Percentiles rank a stretch among this genome's conserved stretches.
These are phyloP conservation scores for Drosophila tristis DNA, from an alignment of 1,140 invertebrate species.

Conservation along the genomic window DNA sequence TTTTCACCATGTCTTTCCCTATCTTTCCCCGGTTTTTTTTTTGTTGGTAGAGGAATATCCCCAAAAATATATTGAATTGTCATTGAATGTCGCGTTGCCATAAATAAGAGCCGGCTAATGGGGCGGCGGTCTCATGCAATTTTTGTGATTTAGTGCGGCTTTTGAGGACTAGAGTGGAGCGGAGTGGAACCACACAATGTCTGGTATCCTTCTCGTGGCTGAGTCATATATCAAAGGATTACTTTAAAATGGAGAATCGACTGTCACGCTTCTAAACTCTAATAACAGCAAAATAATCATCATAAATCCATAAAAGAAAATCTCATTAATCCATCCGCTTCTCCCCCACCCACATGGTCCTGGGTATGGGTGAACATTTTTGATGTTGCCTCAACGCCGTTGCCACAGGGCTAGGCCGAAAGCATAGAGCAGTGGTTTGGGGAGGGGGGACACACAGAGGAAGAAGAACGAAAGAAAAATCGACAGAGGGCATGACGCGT, in stretches of 20 bases:
- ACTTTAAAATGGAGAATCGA: conserved; percentile 62
- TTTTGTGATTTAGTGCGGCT: conserved; percentile 72
- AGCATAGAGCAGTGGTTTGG: background rate
- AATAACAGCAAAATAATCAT: conserved; percentile 70
- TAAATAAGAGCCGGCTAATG: conserved; percentile 71
- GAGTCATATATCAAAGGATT: conserved; percentile 69
- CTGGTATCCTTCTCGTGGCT: conserved; percentile 25
- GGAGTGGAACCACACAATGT: conserved; percentile 1
- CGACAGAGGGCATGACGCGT: conserved; percentile 26
- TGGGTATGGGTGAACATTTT: conserved; percentile 44
- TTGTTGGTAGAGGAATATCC: background rate
- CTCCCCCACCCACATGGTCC: conserved; percentile 5
- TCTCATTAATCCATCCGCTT: conserved; percentile 52
- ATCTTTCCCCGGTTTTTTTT: conserved; percentile 9
- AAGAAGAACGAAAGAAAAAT: conserved; percentile 35
- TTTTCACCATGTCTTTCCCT: background rate
- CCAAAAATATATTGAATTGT: conserved; percentile 73
- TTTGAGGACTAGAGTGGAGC: conserved; percentile 25
- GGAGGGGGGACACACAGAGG: background rate
- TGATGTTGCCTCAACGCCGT: conserved; percentile 34
- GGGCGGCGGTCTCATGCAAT: conserved; percentile 66
- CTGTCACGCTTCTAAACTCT: conserved; percentile 64
- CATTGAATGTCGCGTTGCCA: conserved; percentile 70
- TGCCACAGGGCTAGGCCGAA: no score
- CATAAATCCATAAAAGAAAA: conserved; percentile 76